phyloP scores from a whole-genome alignment of 92 coral and sea anemone species.

The Phenganax subtilis region DNA sequence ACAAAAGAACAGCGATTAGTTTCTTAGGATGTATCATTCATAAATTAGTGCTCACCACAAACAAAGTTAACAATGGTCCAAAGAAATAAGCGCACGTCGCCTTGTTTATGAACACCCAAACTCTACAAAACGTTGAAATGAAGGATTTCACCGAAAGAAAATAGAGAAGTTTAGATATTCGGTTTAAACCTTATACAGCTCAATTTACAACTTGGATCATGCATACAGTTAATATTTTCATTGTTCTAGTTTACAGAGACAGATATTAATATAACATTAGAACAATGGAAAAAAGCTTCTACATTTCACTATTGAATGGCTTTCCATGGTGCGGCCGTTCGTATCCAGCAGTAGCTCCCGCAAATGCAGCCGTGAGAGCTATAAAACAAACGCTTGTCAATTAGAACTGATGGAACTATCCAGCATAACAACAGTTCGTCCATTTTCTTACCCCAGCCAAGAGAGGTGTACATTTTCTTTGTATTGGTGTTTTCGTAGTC shows the following conservation, averaged over 20 bases:
- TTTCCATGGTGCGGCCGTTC: slow-evolving; percentile 23
- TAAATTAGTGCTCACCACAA: slow-evolving; percentile 4
- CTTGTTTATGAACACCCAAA: slow-evolving; percentile 27
- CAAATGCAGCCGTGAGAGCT: slow-evolving; percentile 33
- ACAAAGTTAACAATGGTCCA: slow-evolving; percentile 20
- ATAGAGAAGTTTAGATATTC: background rate
- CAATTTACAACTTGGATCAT: background rate
- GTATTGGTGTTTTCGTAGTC: slow-evolving; percentile 22
- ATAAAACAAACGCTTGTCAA: background rate
- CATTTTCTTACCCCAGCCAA: slow-evolving; percentile 35
- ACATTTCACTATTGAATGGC: slow-evolving; percentile 27
- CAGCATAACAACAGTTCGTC: background rate
- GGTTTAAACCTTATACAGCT: background rate
- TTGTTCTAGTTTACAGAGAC: background rate
- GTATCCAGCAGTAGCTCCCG: slow-evolving; percentile 24
- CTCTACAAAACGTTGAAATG: background rate
- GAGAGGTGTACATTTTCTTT: slow-evolving; percentile 9
- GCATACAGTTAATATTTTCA: too few species aligned
- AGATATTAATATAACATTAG: background rate
- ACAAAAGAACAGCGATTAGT: background rate
- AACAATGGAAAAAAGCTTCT: background rate
- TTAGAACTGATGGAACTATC: background rate
- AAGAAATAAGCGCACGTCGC: slow-evolving; percentile 3
- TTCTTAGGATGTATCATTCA: background rate
- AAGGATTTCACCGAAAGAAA: background rate